These are phyloP conservation scores for Podiceps cristatus DNA, from an alignment of 2,113 vertebrate species.

Conservation along the genomic window DNA sequence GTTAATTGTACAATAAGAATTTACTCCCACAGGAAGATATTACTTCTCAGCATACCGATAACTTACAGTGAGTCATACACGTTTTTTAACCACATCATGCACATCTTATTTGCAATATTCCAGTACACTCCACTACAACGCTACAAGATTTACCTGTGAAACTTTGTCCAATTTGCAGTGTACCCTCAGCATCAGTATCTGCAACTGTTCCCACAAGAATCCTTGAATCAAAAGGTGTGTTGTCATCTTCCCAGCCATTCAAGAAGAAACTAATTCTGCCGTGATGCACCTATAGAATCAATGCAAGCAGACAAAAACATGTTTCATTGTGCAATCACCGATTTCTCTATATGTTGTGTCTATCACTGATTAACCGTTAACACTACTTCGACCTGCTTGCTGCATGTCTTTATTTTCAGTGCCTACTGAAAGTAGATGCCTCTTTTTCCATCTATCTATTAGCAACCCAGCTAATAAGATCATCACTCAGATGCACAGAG, in stretches of 20 bases:
- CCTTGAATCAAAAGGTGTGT: conserved; percentile 84
- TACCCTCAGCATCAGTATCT: conserved; percentile 70
- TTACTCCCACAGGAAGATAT: background rate
- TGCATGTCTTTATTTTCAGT: accelerated
- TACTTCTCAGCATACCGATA: background rate
- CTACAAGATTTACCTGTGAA: conserved; percentile 81
- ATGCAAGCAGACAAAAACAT: background rate
- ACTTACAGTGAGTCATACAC: background rate
- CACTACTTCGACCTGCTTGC: background rate
- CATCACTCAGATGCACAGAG: background rate
- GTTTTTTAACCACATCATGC: background rate
- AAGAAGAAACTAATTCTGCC: conserved; percentile 87
- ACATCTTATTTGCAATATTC: background rate
- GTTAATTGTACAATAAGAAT: background rate
- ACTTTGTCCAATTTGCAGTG: conserved; percentile 83
- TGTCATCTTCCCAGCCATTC: conserved; percentile 89
- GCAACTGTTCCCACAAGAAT: conserved; percentile 75
- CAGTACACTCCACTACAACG: background rate
- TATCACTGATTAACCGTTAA: background rate
- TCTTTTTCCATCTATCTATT: background rate
- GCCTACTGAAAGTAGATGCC: background rate
- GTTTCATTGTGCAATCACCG: background rate
- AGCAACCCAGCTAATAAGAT: background rate
- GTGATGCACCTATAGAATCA: conserved; percentile 82
- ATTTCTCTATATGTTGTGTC: background rate